These are phyloP conservation scores for Anastrepha obliqua DNA, from an alignment of 1,140 invertebrate species.

Conservation along the genomic window DNA sequence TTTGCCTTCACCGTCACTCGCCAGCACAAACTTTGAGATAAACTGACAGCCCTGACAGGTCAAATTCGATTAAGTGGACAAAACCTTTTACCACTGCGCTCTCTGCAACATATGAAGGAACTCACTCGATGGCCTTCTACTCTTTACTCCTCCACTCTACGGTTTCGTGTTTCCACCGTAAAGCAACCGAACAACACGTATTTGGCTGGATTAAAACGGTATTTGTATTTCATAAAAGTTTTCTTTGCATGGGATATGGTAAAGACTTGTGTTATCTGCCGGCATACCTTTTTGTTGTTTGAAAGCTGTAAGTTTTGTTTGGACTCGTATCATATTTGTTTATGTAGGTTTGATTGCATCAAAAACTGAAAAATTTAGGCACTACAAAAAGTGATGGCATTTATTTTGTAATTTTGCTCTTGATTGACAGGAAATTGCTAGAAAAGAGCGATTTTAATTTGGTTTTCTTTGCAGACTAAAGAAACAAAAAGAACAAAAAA, in stretches of 20 bases:
- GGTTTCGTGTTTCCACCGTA: too few relatives aligned
- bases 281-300: too few relatives aligned
- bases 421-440: slow-evolving; percentile 38
- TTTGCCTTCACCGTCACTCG: neutral
- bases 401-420: neutral
- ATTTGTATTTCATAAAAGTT: too few relatives aligned
- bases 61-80: slow-evolving; percentile 48
- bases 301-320: neutral
- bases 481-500: too few relatives aligned
- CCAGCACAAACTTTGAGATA: neutral
- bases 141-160: too few relatives aligned
- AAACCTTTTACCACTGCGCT: too few relatives aligned
- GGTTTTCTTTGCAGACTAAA: neutral
- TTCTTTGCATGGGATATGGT: too few relatives aligned
- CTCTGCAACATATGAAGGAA: too few relatives aligned
- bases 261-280: too few relatives aligned
- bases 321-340: neutral
- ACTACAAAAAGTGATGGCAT: neutral
- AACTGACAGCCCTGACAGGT: slow-evolving; percentile 20
- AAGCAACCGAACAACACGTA: too few relatives aligned
- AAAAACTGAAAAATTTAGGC: neutral
- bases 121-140: too few relatives aligned
- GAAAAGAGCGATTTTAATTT: slow-evolving; percentile 22
- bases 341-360: neutral
- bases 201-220: too few relatives aligned